Conservation (phyloP, 2,797 vertebrate genomes). For the Takifugu ocellatus region DNA sequence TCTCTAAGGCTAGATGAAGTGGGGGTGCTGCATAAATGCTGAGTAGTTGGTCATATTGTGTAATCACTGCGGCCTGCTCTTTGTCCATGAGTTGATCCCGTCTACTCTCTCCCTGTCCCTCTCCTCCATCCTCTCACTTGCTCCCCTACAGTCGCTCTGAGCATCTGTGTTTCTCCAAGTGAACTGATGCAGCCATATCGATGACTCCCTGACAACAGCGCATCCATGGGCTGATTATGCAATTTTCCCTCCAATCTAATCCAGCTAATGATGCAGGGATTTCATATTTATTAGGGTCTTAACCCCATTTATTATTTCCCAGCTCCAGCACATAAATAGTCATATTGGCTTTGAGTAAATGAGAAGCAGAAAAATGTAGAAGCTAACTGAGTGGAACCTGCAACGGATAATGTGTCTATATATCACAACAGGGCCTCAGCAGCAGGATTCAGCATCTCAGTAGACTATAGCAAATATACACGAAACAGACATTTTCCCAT, state of each 20-base stretch:
- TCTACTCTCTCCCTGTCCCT: constrained; percentile 20
- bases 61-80: constrained; percentile 42
- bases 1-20: constrained; percentile 4
- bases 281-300: constrained; percentile 63
- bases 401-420: constrained; percentile 26
- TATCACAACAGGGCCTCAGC: constrained; percentile 18
- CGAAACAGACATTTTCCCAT: constrained; percentile 9
- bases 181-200: constrained; percentile 43
- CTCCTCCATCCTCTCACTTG: constrained; percentile 9
- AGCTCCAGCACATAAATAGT: constrained; percentile 49
- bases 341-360: constrained; percentile 56
- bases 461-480: constrained; percentile 1
- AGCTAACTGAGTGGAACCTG: constrained; percentile 36
- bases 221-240: constrained; percentile 59
- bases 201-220: constrained; percentile 37
- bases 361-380: constrained; percentile 42
- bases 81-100: constrained; percentile 39
- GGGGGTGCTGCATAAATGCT: constrained; percentile 41
- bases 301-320: constrained; percentile 56
- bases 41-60: constrained; percentile 40
- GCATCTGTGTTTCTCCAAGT: constrained; percentile 18
- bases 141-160: constrained; percentile 14
- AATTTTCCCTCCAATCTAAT: constrained; percentile 65
- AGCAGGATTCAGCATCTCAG: constrained; percentile 14
- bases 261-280: constrained; percentile 66